Evolutionary conservation across 1,140 invertebrate species (phyloP).

Genomic region (Manduca sexta): DNA sequence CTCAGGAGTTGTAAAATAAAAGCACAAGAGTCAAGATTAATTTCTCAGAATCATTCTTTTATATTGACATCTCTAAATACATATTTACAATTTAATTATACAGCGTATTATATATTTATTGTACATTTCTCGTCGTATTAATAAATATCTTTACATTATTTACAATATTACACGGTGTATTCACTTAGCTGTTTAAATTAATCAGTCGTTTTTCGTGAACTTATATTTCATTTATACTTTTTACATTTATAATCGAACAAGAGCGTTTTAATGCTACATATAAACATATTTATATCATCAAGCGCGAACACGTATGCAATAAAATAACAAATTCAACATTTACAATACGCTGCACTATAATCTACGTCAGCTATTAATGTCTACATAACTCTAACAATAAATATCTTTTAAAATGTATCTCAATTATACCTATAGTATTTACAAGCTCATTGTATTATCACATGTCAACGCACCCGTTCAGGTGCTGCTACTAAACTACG

Average conservation of each 20-base stretch:
- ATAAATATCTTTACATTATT: slow-evolving; percentile 57
- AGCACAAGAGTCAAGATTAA: slow-evolving; percentile 8
- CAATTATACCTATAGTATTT: slow-evolving; percentile 54
- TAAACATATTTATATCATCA: slow-evolving; percentile 17
- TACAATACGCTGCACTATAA: slow-evolving; percentile 12
- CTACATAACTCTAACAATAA: slow-evolving; percentile 39
- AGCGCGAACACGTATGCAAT: slow-evolving; percentile 42
- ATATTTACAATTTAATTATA: slow-evolving; percentile 43
- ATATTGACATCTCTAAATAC: slow-evolving; percentile 35
- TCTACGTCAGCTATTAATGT: slow-evolving; percentile 1
- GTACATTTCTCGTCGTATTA: slow-evolving; percentile 29
- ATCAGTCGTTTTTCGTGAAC: slow-evolving; percentile 44
- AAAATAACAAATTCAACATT: slow-evolving; percentile 32
- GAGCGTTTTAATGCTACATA: slow-evolving; percentile 3
- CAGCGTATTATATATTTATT: slow-evolving; percentile 21
- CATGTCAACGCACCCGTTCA: slow-evolving; percentile 52
- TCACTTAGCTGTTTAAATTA: slow-evolving; percentile 31
- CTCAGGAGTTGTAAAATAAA: neutral
- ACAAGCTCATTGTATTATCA: slow-evolving; percentile 70
- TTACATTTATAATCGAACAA: slow-evolving; percentile 8
- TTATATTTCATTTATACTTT: slow-evolving; percentile 1
- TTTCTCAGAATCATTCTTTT: slow-evolving; percentile 31
- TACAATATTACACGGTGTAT: slow-evolving; percentile 36
- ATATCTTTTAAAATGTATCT: slow-evolving; percentile 37
- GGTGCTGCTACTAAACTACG: slow-evolving; percentile 30